A percentile compares a stretch with the other conserved stretches of the same genome.
These are phyloP conservation scores for Gallinago jamesoni DNA, from an alignment of 2,113 vertebrate genomes.

Conservation along the genomic window DNA sequence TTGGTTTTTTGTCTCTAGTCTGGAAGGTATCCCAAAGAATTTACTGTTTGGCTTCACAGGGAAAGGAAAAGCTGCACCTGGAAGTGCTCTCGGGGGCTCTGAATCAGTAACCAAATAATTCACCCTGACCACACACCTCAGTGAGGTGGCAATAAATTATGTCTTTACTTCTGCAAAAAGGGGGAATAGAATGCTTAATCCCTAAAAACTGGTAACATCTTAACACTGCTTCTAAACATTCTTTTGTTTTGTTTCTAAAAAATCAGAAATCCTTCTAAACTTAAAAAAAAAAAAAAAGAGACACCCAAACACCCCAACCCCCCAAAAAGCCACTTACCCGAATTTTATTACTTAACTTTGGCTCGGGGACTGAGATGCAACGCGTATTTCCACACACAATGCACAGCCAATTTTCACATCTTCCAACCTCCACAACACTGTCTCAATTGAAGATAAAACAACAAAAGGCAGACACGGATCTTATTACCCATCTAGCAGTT, in stretches of 20 bases:
- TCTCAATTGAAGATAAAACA: background rate
- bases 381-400: background rate
- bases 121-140: background rate
- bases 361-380: background rate
- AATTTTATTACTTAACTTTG: background rate
- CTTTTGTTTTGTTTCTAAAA: background rate
- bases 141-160: background rate
- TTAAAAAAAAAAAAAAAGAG: background rate
- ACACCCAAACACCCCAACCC: background rate
- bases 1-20: background rate
- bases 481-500: background rate
- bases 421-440: background rate
- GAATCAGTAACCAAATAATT: background rate
- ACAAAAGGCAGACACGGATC: background rate
- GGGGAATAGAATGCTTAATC: background rate
- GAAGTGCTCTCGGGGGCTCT: background rate
- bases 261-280: background rate
- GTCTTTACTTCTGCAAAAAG: background rate
- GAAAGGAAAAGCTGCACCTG: background rate
- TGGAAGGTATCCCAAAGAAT: background rate
- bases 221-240: background rate
- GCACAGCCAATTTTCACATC: background rate
- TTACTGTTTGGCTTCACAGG: background rate
- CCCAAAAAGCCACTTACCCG: background rate
- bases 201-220: background rate